Evolutionary conservation across 2,888 invertebrate species (phyloP), one percentile per base, ranked within the genome.

Genomic region (Orchestes rusci): DNA sequence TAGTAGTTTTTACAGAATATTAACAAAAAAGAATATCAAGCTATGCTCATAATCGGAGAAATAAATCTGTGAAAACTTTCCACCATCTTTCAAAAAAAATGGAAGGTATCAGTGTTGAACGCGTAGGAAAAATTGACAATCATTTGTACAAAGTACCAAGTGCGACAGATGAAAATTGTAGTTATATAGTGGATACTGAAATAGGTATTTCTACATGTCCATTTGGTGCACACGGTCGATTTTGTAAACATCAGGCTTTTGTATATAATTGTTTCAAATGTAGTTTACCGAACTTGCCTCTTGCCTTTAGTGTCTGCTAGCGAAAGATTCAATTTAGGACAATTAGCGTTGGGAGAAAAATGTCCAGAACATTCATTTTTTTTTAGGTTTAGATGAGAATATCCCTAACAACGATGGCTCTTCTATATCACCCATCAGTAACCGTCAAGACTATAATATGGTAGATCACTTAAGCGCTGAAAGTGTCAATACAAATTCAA

Each of bases 191-290:
- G 7, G 31, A 8, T 31, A 31, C n/a, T 13, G 13, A n/a, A n/a
- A n/a, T n/a, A n/a, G n/a, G n/a, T 31, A 13, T 31, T 31, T 31
- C 5, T 31, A 7, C 5, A 31, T 5, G 31, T 31, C 13, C 5
- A 8, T 31, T 31, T 31, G 31, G 13, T 31, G 31, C 31, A 31
- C 31, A 31, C 5, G 31, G 31, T 13, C 31, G 31, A 8, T 31
- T 31, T 13, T 31, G 31, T 31, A 31, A 31, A 31, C n/a, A 8
- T 13, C 31, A 12, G 13, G 12, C 31, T 12, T 31, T 31, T 31
- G 31, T 31, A 7, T 31, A 12, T 13, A 31, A 31, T 31, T 23
- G 23, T 23, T 23, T 23, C 23, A 5, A 23, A 23, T 23, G 23
- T 23, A 23, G 23, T 23, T 23, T 23, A 10, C 23, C 23, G 23